Evolutionary conservation across 2,888 invertebrate species (phyloP), one percentile per base, ranked within the genome.

Genomic region (Cosmorhoe ocellata): DNA sequence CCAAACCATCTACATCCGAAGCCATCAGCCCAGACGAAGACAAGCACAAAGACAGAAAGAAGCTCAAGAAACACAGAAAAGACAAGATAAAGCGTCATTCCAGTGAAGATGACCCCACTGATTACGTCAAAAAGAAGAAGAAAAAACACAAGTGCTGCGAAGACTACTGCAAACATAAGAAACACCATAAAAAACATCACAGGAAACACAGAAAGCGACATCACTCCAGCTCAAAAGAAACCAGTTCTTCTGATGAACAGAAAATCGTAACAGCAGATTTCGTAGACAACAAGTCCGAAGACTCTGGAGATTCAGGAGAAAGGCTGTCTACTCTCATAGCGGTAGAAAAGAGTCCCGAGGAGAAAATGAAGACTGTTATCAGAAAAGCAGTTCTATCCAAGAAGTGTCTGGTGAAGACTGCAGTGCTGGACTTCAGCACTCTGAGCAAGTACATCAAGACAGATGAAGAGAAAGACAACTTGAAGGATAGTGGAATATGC

Each of bases 121-220:
- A 89, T 37, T 89, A 92, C 39, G 91, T 93, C 2, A 93, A 92
- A 67, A 93, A 93, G 75, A 94, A 93, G 73, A 93, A 93, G 71
- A 93, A 91, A 63, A 94, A 93, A 65, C 94, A 94, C 69, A 93
- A 93, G 74, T 94, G 93, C 66, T 91, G 91, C 64, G 94, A 94
- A 56, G 94, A 94, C 54, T 91, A 92, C 60, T 93, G 95, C 67
- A 95, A 94, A 66, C 94, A 94, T 62, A 91, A 93, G 50, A 91
- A 92, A 51, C 95, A 95, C 69, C 95, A 95, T 64, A 95, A 95
- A 78, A 96, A 95, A 74, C 93, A 93, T 54, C 95, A 95, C 67
- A 93, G 93, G 62, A 95, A 95, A 81, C 95, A 95, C 68, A 93
- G 94, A 76, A 95, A 94, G 71, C 93, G 94, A 72, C 93, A 95